Percentiles rank a stretch among this genome's conserved stretches.
phyloP scores from a whole-genome alignment of 2,797 vertebrate genomes.

The Parotocinclus haroldoi region DNA sequence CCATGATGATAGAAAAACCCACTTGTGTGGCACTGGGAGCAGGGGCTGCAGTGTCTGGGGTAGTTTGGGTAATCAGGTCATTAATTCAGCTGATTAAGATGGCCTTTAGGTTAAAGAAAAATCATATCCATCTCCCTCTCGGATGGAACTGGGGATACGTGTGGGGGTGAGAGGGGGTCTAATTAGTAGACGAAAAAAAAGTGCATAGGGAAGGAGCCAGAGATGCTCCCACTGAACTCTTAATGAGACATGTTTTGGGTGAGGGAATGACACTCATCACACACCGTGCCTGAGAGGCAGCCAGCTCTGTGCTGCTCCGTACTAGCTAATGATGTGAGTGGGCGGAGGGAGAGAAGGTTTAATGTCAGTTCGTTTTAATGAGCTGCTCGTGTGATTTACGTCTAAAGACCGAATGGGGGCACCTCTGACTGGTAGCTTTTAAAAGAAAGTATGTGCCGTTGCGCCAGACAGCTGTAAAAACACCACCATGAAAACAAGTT shows the following conservation, averaged over 20 bases:
- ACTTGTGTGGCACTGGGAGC: constrained; percentile 62
- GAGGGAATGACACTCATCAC: constrained; percentile 89
- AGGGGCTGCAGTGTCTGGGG: constrained; percentile 72
- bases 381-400: constrained; percentile 70
- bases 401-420: constrained; percentile 40
- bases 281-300: constrained; percentile 29
- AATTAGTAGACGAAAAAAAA: constrained; percentile 84
- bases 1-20: constrained; percentile 4
- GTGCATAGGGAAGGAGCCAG: constrained; percentile 71
- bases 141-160: constrained; percentile 81
- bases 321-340: constrained; percentile 90
- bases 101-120: constrained; percentile 93
- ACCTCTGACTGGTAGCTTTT: no score
- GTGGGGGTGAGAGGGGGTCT: constrained; percentile 72
- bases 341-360: constrained; percentile 80
- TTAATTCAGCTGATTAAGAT: constrained; percentile 99
- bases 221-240: constrained; percentile 85
- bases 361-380: constrained; percentile 90
- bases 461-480: no score
- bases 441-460: no score
- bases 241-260: constrained; percentile 97
- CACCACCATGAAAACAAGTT: no score
- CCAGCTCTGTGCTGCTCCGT: constrained; percentile 78
- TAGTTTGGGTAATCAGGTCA: constrained; percentile 92
- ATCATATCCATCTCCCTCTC: constrained; percentile 85